Conservation (phyloP, 2,113 vertebrate genomes). For the Nothobranchius furzeri region DNA sequence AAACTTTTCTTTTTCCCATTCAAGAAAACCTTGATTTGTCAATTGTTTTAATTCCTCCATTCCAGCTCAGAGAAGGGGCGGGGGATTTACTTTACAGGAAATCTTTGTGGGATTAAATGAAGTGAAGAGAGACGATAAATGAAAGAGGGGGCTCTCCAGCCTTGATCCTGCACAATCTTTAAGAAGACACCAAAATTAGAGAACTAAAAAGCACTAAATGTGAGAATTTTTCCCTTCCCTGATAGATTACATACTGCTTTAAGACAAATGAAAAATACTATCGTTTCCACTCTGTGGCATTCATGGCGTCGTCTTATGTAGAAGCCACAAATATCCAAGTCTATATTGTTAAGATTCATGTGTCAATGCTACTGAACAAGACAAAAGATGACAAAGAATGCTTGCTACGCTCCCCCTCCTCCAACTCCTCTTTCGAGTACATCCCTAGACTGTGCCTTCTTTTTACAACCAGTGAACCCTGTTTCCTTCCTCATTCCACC, state of each 20-base stretch:
- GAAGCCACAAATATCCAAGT: slow-evolving; percentile 18
- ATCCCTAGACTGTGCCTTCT: slow-evolving; percentile 8
- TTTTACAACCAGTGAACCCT: not conserved
- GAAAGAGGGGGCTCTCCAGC: not conserved
- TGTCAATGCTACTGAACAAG: slow-evolving; percentile 10
- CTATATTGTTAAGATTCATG: not conserved
- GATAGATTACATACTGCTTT: not conserved
- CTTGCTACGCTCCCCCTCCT: slow-evolving; percentile 49
- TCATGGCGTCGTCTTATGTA: not conserved
- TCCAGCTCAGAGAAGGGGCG: not conserved
- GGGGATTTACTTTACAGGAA: slow-evolving; percentile 13
- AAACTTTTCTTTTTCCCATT: not conserved
- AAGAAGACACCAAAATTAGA: not conserved
- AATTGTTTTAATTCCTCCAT: not conserved
- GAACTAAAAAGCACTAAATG: slow-evolving; percentile 6
- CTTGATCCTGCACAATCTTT: slow-evolving; percentile 24
- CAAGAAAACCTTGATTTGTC: not conserved
- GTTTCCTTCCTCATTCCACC: not conserved
- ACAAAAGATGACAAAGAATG: slow-evolving; percentile 53
- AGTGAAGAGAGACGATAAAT: not conserved
- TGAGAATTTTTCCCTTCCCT: not conserved
- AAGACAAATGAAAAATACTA: not conserved
- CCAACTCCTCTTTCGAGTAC: slow-evolving; percentile 19
- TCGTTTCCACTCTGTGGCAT: not conserved
- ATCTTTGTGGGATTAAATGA: slow-evolving; percentile 24